A percentile compares a stretch with the other conserved stretches of the same genome.
Conservation (phyloP, 1,140 invertebrate species). For the Drosophila teissieri region DNA sequence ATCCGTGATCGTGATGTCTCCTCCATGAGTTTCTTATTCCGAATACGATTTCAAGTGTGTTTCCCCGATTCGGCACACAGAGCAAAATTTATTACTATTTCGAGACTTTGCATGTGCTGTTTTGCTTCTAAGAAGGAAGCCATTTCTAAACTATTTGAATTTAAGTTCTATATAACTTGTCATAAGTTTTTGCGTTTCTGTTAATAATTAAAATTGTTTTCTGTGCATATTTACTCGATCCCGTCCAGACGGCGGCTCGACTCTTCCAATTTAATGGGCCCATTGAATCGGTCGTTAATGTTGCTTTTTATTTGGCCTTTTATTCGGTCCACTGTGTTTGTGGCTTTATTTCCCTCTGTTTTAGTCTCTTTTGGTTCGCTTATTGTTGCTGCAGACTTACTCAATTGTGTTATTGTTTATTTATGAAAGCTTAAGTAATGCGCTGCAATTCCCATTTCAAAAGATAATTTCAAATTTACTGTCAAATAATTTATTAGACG, state of each 20-base stretch:
- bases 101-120: too few species aligned
- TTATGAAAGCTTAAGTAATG: conserved; percentile 81
- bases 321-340: conserved; percentile 50
- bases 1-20: conserved; percentile 48
- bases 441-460: conserved; percentile 65
- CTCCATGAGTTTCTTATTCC: conserved; percentile 24
- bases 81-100: neutral
- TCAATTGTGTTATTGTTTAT: conserved; percentile 81
- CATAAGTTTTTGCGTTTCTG: too few species aligned
- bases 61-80: neutral
- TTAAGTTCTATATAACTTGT: neutral
- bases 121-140: rapidly evolving
- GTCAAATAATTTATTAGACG: conserved; percentile 72
- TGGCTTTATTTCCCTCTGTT: conserved; percentile 35
- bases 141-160: neutral
- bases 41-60: conserved; percentile 12
- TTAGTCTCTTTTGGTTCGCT: conserved; percentile 29
- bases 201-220: neutral
- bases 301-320: conserved; percentile 78
- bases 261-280: conserved; percentile 71
- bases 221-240: conserved; percentile 30
- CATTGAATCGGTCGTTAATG: conserved; percentile 80
- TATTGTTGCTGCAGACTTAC: conserved; percentile 59
- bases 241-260: conserved; percentile 62
- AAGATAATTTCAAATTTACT: conserved; percentile 78